Evolutionary conservation across 2,888 invertebrate species (phyloP), one percentile per base, ranked within the genome.

Genomic region (Acheta domesticus): DNA sequence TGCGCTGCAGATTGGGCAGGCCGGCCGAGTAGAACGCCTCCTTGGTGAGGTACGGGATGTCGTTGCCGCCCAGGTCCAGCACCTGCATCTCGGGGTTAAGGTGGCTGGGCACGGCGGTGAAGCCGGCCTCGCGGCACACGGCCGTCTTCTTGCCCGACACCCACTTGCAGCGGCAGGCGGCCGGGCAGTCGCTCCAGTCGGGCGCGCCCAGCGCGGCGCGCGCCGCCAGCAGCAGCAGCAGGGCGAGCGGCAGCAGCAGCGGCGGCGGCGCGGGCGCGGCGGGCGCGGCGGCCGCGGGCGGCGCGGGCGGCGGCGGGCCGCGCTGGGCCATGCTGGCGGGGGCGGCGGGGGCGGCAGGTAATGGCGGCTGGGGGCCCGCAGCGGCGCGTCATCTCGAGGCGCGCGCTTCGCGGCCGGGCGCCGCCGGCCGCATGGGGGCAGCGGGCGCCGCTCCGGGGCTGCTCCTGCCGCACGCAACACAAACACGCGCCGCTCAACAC

Each of bases 161-260:
- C 96, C 96, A 97, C 88, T 95, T 96, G 90, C 96, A 96, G 85
- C 92, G 92, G 87, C 96, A 96, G 84, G 93, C 92, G 83, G 92
- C 90, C 84, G 95, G 94, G 87, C 96, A 96, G 87, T 94, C 95
- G 79, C 94, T 94, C 95, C 95, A 96, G 87, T 96, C 96, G 81
- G 92, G 91, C 84, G 91, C 89, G 82, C 81, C 82, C 11, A 81
- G 76, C 11, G 77, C 48, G 48, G 89, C 89, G 80, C 82, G 77
- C 74, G 83, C 81, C 75, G 82, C 79, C 81, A 83, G 82, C 81
- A 82, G 82, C 77, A 82, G 80, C 50, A 82, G 80, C 76, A 83
- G 81, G 78, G 81, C 89, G 87, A 83, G 89, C 89, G 77, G 77
- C 78, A 75, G 77, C 79, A 77, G 19, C 77, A 21, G 77, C 49